A percentile compares a stretch with the other conserved stretches of the same genome.
phyloP scores from a whole-genome alignment of 1,140 invertebrate genomes.

The Drosophila erecta region DNA sequence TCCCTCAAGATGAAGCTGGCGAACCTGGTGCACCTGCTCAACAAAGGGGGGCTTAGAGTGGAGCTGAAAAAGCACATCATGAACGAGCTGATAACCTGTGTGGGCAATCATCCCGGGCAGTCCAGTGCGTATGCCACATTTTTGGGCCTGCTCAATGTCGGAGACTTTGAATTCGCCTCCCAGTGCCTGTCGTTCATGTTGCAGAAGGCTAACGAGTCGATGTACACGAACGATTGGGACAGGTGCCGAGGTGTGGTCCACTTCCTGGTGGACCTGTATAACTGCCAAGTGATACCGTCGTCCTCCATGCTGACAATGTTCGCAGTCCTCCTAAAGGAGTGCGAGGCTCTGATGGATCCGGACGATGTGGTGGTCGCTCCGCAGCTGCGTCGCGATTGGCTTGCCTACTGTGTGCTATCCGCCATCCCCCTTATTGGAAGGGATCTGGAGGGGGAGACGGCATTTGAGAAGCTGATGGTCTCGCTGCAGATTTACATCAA shows the following conservation, averaged over 20 bases:
- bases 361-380: constrained; percentile 86
- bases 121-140: constrained; percentile 98
- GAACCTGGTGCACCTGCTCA: neutral
- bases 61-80: constrained; percentile 90
- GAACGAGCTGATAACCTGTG: constrained; percentile 95
- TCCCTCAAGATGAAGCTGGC: constrained; percentile 34
- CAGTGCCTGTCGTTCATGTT: constrained; percentile 98
- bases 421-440: constrained; percentile 97
- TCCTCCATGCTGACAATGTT: constrained; percentile 95
- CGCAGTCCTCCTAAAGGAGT: constrained; percentile 96
- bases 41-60: neutral
- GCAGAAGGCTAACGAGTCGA: constrained; percentile 93
- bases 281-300: constrained; percentile 97
- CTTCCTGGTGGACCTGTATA: constrained; percentile 97
- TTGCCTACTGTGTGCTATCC: constrained; percentile 95
- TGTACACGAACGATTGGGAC: constrained; percentile 94
- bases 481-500: constrained; percentile 97
- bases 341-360: constrained; percentile 90
- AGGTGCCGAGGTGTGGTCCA: constrained; percentile 92
- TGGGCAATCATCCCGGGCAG: constrained; percentile 97
- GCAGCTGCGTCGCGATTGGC: constrained; percentile 95
- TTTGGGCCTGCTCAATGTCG: constrained; percentile 97
- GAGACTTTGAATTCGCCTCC: constrained; percentile 98
- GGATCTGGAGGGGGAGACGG: constrained; percentile 97
- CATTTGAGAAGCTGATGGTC: constrained; percentile 93